These are phyloP conservation scores for Papilio elwesi DNA, from an alignment of 2,888 invertebrate species.

Conservation along the genomic window DNA sequence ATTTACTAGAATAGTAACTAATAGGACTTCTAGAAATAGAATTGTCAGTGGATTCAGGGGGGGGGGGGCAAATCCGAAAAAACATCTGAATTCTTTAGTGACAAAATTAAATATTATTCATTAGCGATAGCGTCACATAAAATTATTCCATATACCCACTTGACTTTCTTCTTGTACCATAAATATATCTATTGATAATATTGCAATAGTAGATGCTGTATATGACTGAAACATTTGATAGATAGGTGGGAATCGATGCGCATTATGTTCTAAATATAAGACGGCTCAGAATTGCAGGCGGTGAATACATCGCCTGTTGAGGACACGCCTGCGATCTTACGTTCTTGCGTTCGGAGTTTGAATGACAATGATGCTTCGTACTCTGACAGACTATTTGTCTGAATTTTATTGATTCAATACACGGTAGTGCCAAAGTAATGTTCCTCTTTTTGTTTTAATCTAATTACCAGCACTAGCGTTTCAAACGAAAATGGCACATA, in stretches of 20 bases:
- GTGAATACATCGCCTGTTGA: slow-evolving; percentile 44
- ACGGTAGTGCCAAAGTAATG: background rate
- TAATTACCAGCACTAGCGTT: too few species aligned
- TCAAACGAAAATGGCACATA: too few species aligned
- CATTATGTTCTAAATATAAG: slow-evolving; percentile 47
- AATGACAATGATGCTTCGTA: slow-evolving; percentile 63
- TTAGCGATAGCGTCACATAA: too few species aligned
- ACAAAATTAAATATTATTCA: too few species aligned
- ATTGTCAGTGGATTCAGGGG: too few species aligned
- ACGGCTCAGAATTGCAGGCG: slow-evolving; percentile 50
- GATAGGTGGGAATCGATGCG: slow-evolving; percentile 53
- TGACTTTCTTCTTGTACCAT: too few species aligned
- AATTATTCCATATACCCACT: too few species aligned
- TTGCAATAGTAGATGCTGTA: slow-evolving; percentile 55
- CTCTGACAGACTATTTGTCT: slow-evolving; percentile 60
- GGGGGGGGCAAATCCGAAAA: too few species aligned
- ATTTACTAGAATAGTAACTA: too few species aligned
- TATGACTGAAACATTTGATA: slow-evolving; percentile 48
- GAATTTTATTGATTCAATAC: background rate
- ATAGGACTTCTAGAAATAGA: too few species aligned
- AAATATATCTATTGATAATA: slow-evolving; percentile 49
- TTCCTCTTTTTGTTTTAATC: too few species aligned
- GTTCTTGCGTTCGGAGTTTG: slow-evolving; percentile 57
- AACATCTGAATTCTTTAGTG: too few species aligned
- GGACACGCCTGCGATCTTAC: slow-evolving; percentile 53